phyloP scores from a whole-genome alignment of 1,140 invertebrate species.

The Sinella curviseta region DNA sequence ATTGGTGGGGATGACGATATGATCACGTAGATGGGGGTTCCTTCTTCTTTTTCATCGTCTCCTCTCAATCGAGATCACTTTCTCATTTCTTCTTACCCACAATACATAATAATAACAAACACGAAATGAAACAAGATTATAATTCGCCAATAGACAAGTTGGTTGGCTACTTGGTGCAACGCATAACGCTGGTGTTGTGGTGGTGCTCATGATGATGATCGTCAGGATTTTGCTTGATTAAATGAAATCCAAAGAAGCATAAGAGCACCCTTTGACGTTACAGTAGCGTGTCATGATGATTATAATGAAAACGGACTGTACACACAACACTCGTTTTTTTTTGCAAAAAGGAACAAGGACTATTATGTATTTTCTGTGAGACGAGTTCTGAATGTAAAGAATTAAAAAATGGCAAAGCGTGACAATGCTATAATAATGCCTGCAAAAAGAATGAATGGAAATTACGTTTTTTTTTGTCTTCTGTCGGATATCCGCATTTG shows the following conservation, averaged over 20 bases:
- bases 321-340: too few relatives aligned
- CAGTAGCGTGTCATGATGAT: too few relatives aligned
- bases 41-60: not conserved
- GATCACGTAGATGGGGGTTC: not conserved
- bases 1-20: not conserved
- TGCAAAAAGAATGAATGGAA: not conserved
- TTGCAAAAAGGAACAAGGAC: too few relatives aligned
- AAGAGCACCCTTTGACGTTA: too few relatives aligned
- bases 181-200: not conserved
- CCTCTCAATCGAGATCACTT: slow-evolving; percentile 5
- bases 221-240: not conserved
- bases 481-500: not conserved
- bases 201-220: not conserved
- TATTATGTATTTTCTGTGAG: too few relatives aligned
- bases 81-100: not conserved
- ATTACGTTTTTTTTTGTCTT: not conserved
- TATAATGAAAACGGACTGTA: too few relatives aligned
- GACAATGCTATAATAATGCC: too few relatives aligned
- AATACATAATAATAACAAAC: not conserved
- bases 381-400: too few relatives aligned
- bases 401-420: too few relatives aligned
- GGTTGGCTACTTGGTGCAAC: not conserved
- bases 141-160: not conserved
- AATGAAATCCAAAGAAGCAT: too few relatives aligned
- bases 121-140: slow-evolving; percentile 5